Evolutionary conservation across 2,797 vertebrate genomes (phyloP), one percentile per base, ranked within the genome.

Genomic region (Esox masquinongy): DNA sequence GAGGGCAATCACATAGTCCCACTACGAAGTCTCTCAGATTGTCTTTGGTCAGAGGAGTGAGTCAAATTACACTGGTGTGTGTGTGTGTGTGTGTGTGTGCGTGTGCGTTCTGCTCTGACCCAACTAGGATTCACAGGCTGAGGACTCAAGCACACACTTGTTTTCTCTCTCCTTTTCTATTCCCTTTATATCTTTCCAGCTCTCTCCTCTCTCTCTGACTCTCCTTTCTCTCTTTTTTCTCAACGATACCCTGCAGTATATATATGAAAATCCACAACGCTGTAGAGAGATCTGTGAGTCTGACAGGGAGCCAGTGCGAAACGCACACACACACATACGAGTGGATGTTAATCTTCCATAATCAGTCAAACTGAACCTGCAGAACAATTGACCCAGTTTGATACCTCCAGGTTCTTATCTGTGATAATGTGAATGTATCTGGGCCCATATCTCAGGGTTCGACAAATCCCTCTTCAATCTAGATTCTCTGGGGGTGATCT

Each of bases 11-110:
- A 77, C 67, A 74, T 64, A 80, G 68, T 71, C 64, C 73, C 81
- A 79, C 77, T 73, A 81, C 84, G 78, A 82, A 86, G 43, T 86
- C 86, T 90, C 87, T 85, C 83, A 86, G 87, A 86, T 82, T 81
- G 80, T 78, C 84, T 85, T 78, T 83, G 80, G 56, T 71, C 77
- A 75, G n/a, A 77, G 67, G 80, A 87, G 86, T 82, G 84, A 87
- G 84, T 82, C 83, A 86, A 88, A 90, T 88, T 80, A 86, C 74
- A 63, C 74, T 69, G 85, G 67, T 74, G 72, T 12, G n/a, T 29
- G 26, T 73, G 49, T 59, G 49, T 53, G 31, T 51, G 73, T 66
- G 26, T 53, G 26, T 74, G 63, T 68, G 47, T 43, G 50, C 14
- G 31, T 59, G 51, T 69, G 66, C 19, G 78, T 84, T 22, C 36